Evolutionary conservation across 1,140 invertebrate species (phyloP), one percentile per base, ranked within the genome.

Genomic region (Cherax destructor): DNA sequence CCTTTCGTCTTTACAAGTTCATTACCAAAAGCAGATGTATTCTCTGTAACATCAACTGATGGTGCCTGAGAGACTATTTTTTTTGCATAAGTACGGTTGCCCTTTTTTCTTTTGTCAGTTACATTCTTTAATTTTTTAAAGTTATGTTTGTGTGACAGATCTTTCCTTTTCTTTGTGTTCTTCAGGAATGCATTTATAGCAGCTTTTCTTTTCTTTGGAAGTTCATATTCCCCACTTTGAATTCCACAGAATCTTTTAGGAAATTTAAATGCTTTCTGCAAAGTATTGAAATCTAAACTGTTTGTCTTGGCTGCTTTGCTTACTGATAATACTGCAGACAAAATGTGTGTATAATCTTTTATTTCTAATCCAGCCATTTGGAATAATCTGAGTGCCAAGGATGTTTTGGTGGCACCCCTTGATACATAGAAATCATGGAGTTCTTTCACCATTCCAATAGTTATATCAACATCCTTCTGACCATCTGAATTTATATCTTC

Each of bases 1-100:
- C 92, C 92, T 77, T 79, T 90, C 10, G 92, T 90, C 74, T 69
- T 61, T 65, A 85, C 30, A 7, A 91, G 18, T 16, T 91, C 88
- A 30, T 52, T 74, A 74, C 21, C 69, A 74, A 74, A 7, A 30
- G n/a, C 69, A 30, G 9, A 9, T 10, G 9, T 9, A 5, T 74
- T 21, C 9, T 24, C 24, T 18, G 3, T 21, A 21, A 5, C 1
- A 6, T 21, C 21, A 69, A 16, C 21, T 21, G 13, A 5, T 69
- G 65, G 65, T 69, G 11, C 18, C 11, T 21, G 65, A 6, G 52
- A 56, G 21, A 69, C 13, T 21, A 69, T 69, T 69, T 69, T 69
- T 21, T n/a, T 69, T 69, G 65, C 13, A 5, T 18, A 18, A 21
- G 61, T 18, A 16, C 5, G 13, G 5, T 9, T 21, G 7, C 16